Base-by-base conservation (phyloP, 1,140 invertebrate species). In the Chymomyza costata region DNA sequence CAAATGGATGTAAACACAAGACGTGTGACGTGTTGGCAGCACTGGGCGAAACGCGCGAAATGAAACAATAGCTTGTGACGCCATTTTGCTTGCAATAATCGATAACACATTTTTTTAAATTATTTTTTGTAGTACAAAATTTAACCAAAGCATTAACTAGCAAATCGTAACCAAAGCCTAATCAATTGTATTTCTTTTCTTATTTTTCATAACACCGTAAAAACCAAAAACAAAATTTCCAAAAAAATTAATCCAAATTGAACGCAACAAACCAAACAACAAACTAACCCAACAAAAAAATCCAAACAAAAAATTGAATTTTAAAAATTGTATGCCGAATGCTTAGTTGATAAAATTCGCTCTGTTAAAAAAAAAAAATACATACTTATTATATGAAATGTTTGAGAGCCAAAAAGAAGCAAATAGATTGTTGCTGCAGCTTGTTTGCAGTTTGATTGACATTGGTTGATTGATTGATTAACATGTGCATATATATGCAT, bases 151-250 rank as follows among this genome's bases (percentile, higher is more conserved):
- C n/a, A n/a, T n/a, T n/a, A n/a, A n/a, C n/a, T 59, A 62, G 62
- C 21, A 35, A 52, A 63, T 70, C 40, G 55, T 62, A 57, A 66
- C 71, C 71, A 60, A 57, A 78, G 71, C 71, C 71, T 76, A 76
- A 76, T 76, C 66, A 78, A 76, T 53, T 63, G 60, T 78, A 39
- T 74, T 76, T 76, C 71, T 76, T 78, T 76, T 76, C 71, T 64
- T 78, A 28, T 66, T 71, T 78, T 55, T 25, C 21, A 25, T 25
- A 49, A 48, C 40, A 21, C 49, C 57, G 65, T 50, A 62, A 62
- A 52, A 25, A 44, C 45, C 51, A 39, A 46, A 48, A 54, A 11
- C 16, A 51, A 56, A 40, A 34, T 3, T n/a, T 10, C 15, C 41
- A 2, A 44, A 28, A n/a, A n/a, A n/a, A n/a, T 51, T 28, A 41